Evolutionary conservation across 2,888 invertebrate species (phyloP).

Genomic region (Cactoblastis cactorum): DNA sequence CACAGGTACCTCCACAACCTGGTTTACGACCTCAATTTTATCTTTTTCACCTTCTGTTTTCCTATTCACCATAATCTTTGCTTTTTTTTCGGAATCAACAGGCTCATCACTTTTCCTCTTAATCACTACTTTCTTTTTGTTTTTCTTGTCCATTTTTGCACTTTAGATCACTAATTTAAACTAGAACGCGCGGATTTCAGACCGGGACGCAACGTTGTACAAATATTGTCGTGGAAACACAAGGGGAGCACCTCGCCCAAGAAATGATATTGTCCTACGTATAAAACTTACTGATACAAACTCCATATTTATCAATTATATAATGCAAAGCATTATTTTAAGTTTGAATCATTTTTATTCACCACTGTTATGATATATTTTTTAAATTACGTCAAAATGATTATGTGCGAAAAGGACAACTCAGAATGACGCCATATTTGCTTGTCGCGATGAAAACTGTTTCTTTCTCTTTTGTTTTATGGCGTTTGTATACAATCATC

Average conservation of each 20-base stretch:
- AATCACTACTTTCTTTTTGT: conserved; percentile 70
- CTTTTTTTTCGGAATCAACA: conserved; percentile 60
- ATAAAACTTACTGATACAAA: conserved; percentile 4
- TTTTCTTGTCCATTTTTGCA: conserved; percentile 76
- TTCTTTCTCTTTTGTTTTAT: conserved; percentile 25
- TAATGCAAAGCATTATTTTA: conserved; percentile 19
- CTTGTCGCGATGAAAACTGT: conserved; percentile 17
- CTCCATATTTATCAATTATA: conserved; percentile 16
- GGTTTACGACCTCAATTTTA: conserved; percentile 64
- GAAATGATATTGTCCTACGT: conserved; percentile 42
- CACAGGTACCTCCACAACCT: conserved; percentile 69
- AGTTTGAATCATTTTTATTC: neutral
- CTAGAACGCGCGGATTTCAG: conserved; percentile 32
- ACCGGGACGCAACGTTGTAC: conserved; percentile 23
- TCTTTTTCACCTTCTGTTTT: conserved; percentile 61
- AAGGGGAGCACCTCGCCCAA: conserved; percentile 45
- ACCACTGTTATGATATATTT: conserved; percentile 30
- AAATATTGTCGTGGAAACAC: conserved; percentile 25
- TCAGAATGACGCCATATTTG: conserved; percentile 71
- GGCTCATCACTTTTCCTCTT: conserved; percentile 72
- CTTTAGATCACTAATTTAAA: conserved; percentile 30
- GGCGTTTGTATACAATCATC: too few relatives aligned
- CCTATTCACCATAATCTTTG: conserved; percentile 61
- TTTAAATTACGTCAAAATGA: conserved; percentile 27
- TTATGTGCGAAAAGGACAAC: conserved; percentile 68